These are phyloP conservation scores for Hormaphis cornu DNA, from an alignment of 1,140 invertebrate genomes.

Conservation along the genomic window DNA sequence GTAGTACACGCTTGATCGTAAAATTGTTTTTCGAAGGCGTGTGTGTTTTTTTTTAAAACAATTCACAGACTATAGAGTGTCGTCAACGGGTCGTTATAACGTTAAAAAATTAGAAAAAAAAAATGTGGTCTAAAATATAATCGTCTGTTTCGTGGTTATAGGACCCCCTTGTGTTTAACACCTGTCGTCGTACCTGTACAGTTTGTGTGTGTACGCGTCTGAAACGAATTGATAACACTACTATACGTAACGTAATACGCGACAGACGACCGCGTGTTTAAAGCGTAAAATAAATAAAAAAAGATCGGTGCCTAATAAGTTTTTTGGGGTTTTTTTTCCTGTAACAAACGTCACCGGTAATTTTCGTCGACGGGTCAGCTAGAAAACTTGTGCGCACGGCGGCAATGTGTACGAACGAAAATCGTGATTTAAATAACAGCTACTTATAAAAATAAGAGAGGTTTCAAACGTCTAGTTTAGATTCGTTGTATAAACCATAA, in stretches of 20 bases:
- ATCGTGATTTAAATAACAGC: too few species aligned
- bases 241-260: not conserved
- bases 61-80: not conserved
- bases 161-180: conserved; percentile 17
- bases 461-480: too few species aligned
- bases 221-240: not conserved
- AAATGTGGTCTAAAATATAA: conserved; percentile 8
- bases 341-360: too few species aligned
- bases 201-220: not conserved
- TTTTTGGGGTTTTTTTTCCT: too few species aligned
- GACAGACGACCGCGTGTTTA: too few species aligned
- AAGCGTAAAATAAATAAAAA: too few species aligned
- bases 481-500: too few species aligned
- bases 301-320: too few species aligned
- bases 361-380: too few species aligned
- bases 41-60: not conserved
- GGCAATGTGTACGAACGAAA: too few species aligned
- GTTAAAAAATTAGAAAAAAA: not conserved
- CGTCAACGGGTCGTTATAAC: not conserved
- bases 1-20: not conserved
- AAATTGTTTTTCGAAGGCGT: not conserved
- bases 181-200: not conserved
- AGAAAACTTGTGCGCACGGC: too few species aligned
- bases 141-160: conserved; percentile 13
- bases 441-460: too few species aligned